A percentile compares a stretch with the other conserved stretches of the same genome.
These are phyloP conservation scores for Bruchidius siliquastri DNA, from an alignment of 2,888 invertebrate genomes.

Conservation along the genomic window DNA sequence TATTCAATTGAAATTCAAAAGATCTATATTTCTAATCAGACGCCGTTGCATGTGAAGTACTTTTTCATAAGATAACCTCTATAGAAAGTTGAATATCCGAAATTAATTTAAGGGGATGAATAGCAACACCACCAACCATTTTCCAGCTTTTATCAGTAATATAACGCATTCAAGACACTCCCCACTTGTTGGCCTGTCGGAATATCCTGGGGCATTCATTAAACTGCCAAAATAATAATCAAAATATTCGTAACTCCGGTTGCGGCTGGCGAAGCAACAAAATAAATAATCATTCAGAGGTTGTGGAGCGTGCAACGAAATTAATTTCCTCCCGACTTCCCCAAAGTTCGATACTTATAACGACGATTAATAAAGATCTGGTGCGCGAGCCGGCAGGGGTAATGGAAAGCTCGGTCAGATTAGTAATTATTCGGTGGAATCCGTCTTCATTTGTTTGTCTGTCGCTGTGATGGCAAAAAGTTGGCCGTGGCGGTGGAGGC, in stretches of 20 bases:
- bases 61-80: too few species aligned
- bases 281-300: neutral
- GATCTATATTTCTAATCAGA: too few species aligned
- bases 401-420: constrained; percentile 49
- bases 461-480: neutral
- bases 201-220: neutral
- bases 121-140: too few species aligned
- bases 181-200: neutral
- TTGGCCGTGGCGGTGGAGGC: neutral
- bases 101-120: too few species aligned
- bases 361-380: constrained; percentile 36
- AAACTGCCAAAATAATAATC: neutral
- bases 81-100: too few species aligned
- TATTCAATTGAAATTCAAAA: too few species aligned
- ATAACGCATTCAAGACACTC: neutral
- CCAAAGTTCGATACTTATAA: constrained; percentile 28
- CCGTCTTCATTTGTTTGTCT: constrained; percentile 45
- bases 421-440: constrained; percentile 49
- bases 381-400: constrained; percentile 29
- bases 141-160: neutral
- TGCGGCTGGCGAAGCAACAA: neutral
- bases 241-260: neutral
- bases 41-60: too few species aligned
- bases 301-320: neutral
- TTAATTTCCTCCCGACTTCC: constrained; percentile 13